Evolutionary conservation across 2,113 vertebrate species (phyloP).

Genomic region (Sphyrna mokarran): DNA sequence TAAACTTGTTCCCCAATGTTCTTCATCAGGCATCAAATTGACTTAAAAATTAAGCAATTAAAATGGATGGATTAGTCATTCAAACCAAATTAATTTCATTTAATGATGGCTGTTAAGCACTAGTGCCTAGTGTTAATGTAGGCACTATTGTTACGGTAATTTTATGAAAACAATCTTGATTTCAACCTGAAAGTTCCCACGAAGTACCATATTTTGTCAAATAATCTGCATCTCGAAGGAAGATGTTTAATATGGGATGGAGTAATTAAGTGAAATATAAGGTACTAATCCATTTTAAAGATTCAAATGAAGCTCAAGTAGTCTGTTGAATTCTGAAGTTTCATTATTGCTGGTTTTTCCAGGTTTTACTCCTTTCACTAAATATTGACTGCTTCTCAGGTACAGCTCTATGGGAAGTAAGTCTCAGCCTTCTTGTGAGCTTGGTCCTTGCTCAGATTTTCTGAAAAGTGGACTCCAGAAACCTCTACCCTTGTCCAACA

Average conservation of each 20-base stretch:
- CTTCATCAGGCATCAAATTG: not conserved
- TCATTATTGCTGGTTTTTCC: not conserved
- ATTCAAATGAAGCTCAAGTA: not conserved
- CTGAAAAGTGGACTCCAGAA: not conserved
- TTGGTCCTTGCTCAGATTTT: not conserved
- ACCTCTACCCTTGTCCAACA: not conserved
- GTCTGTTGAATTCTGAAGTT: not conserved
- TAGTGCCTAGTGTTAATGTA: not conserved
- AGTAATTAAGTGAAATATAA: not conserved
- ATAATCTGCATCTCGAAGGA: not conserved
- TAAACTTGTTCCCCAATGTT: slow-evolving; percentile 6
- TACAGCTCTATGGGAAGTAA: not conserved
- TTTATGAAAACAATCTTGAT: not conserved
- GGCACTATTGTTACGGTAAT: not conserved
- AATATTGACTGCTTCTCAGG: not conserved
- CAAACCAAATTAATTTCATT: no score
- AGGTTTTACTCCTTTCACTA: not conserved
- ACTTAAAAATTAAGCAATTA: not conserved
- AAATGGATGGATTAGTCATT: not conserved
- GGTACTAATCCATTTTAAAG: not conserved
- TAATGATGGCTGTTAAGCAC: not conserved
- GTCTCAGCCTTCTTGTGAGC: not conserved
- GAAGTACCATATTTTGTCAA: not conserved
- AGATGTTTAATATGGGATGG: not conserved
- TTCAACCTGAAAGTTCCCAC: not conserved